Percentiles rank a stretch among this genome's conserved stretches.
Evolutionary conservation across 2,797 vertebrate genomes (phyloP).

Genomic region (Tangara arthus): DNA sequence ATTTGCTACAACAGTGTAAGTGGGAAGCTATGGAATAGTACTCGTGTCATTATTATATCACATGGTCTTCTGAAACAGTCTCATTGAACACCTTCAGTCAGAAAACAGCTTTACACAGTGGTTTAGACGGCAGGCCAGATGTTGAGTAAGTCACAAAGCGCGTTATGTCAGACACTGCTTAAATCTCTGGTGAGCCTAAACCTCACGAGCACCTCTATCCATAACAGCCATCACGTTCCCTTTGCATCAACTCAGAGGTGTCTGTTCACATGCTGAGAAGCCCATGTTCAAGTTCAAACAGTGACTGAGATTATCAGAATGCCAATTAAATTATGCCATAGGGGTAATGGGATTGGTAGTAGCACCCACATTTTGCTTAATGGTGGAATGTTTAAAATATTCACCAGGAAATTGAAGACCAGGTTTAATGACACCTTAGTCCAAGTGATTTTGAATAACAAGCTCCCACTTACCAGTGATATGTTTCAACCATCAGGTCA

Average conservation of each 20-base stretch:
- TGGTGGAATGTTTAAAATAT: not conserved
- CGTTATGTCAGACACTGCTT: fast-evolving
- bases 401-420: not conserved
- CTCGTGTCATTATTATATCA: not conserved
- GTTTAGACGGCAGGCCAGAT: not conserved
- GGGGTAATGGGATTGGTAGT: not conserved
- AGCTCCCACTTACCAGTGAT: not conserved
- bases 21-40: not conserved
- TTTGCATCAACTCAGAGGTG: not conserved
- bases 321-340: not conserved
- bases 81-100: not conserved
- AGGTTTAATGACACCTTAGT: not conserved
- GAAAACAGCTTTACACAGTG: not conserved
- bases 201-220: not conserved
- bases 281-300: not conserved
- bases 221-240: not conserved
- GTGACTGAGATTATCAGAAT: not conserved
- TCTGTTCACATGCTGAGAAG: not conserved
- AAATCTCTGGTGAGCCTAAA: not conserved
- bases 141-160: not conserved
- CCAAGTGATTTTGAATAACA: not conserved
- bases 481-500: not conserved
- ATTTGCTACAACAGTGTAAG: not conserved
- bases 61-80: not conserved
- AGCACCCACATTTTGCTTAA: not conserved